A percentile compares a stretch with the other conserved stretches of the same genome.
Evolutionary conservation across 2,888 invertebrate genomes (phyloP).

Genomic region (Drosophila ezoana): DNA sequence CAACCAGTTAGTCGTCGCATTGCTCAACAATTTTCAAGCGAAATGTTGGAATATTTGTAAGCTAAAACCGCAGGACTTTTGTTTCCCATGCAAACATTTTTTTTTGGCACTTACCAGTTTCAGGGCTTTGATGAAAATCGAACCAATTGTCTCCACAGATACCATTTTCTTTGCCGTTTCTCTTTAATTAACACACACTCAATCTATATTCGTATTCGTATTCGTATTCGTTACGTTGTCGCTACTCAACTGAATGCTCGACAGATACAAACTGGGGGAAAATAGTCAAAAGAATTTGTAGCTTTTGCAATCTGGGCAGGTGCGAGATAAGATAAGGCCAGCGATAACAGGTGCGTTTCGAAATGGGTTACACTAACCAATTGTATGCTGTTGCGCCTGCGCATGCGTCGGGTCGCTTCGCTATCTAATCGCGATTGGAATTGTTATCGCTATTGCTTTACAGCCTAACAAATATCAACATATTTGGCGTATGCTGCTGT

Average conservation of each 20-base stretch:
- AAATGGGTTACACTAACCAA: slow-evolving; percentile 60
- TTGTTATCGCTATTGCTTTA: slow-evolving; percentile 15
- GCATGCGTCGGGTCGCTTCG: slow-evolving; percentile 26
- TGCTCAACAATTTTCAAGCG: slow-evolving; percentile 46
- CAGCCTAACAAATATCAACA: slow-evolving; percentile 5
- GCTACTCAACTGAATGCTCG: slow-evolving; percentile 73
- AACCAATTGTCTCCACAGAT: slow-evolving; percentile 92
- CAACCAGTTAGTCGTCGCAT: slow-evolving; percentile 23
- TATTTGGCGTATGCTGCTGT: slow-evolving; percentile 7
- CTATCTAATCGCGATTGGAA: slow-evolving; percentile 50
- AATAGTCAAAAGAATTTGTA: slow-evolving; percentile 55
- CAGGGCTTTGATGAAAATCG: slow-evolving; percentile 91
- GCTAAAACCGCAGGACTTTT: background rate
- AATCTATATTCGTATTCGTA: slow-evolving; percentile 19
- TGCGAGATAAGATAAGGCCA: slow-evolving; percentile 51
- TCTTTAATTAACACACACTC: slow-evolving; percentile 12
- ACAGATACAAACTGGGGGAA: slow-evolving; percentile 40
- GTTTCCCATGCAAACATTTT: too few species aligned
- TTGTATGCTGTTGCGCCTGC: slow-evolving; percentile 43
- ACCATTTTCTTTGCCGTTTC: slow-evolving; percentile 87
- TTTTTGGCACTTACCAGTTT: slow-evolving; percentile 88
- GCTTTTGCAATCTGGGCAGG: slow-evolving; percentile 73
- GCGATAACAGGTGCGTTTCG: slow-evolving; percentile 63
- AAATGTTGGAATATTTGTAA: background rate
- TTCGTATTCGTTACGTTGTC: slow-evolving; percentile 70